Base-by-base conservation (phyloP, 2,113 vertebrate species). In the Chascanopsetta lugubris region DNA sequence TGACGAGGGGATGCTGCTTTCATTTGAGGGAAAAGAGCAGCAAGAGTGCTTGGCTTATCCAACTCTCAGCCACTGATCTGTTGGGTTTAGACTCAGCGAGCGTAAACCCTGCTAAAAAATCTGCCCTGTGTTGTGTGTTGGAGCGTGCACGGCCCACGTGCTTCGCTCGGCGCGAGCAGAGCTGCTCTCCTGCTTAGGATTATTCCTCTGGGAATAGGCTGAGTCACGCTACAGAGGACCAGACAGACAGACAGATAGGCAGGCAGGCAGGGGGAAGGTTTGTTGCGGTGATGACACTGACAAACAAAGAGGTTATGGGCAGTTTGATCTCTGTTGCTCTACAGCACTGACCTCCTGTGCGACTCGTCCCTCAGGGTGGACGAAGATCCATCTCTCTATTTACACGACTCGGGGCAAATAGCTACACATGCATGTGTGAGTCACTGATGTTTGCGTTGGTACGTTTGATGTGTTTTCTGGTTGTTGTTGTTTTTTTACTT, bases 181-280 rank as follows among this genome's bases (percentile, higher is more conserved):
- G 85, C 71, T 57, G 64, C 79, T 79, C 75, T n/a, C 69, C 61
- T 74, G 72, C 30, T 79, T 61, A 63, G 86, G 86, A 87, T 90
- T 89, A 89, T 82, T 81, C 85, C 61, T 61, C 75, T 68, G 76
- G 82, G 87, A 85, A 86, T 48, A 78, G 82, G 82, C 85, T 86
- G 85, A 91, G 84, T 90, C 88, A 90, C 77, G 73, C 81, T 70
- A 80, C 81, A 72, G 69, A 75, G 50, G 65, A 53, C 20, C 63
- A 77, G 70, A 77, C 66, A 67, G 40, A 75, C 13, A 51, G 54
- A 78, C 25, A 61, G 25, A 26, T 1, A 29, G 45, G 45, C 8
- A 17, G 26, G 15, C 25, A 57, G 29, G 20, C 2, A 11, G n/a
- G n/a, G 34, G 46, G 29, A 47, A 51, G 36, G 38, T 42, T 57